Base-by-base conservation (phyloP, 2,888 invertebrate species). In the Blera fallax region DNA sequence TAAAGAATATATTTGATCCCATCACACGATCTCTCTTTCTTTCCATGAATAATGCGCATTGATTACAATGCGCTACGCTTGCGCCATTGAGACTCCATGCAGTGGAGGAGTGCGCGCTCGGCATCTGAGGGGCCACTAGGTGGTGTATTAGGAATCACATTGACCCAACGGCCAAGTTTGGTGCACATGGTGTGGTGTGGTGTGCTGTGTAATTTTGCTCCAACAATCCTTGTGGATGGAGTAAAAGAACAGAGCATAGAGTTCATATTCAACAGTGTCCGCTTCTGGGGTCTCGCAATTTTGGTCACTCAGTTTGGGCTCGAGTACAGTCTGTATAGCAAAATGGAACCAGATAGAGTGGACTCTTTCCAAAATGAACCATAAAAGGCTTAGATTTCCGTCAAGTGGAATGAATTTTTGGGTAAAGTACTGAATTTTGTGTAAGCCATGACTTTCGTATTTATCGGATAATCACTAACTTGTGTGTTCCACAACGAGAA, bases 31-130 rank as follows among this genome's bases (percentile, higher is more conserved):
- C 81, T 81, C 72, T 76, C 77, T 67, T 65, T 72, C 76, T 65
- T 85, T 81, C 81, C 81, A 85, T 85, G 85, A 85, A 85, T 85
- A 85, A 85, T 85, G 85, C 81, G 85, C 85, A 85, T 85, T 85
- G 85, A 85, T 85, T 85, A 85, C 85, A 85, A 77, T 81, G 85
- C 76, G 85, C 80, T 80, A 74, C 80, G 84, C 81, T 81, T 85
- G 76, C 81, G 85, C 80, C 74, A 70, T 77, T 67, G 58, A 34
- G 58, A 60, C 29, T 65, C 6, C 4, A 40, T n/a, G n/a, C 7
- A 40, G 52, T 27, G 52, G 40, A 3, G 18, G 48, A 43, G 34
- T 29, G 64, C 18, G 52, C 18, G 50, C 14, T 62, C 48, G 48
- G 34, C 16, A 52, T 48, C 24, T 52, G 56, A 43, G 62, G 45